phyloP scores from a whole-genome alignment of 1,140 invertebrate genomes.

The Zaprionus kolodkinae region DNA sequence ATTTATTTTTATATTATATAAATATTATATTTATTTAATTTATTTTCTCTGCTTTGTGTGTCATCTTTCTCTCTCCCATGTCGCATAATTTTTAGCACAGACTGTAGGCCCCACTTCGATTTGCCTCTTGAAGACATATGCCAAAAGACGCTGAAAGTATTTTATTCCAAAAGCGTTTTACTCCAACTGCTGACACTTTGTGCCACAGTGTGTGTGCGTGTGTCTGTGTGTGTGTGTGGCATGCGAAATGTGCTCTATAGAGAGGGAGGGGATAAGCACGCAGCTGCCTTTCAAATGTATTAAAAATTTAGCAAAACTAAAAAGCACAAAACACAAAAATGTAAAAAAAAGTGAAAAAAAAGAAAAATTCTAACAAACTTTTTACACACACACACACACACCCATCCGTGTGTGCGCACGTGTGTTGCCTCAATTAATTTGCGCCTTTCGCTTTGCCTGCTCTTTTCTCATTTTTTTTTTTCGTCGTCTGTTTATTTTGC shows the following conservation, averaged over 20 bases:
- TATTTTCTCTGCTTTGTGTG: too few species aligned
- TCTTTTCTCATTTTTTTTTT: background rate
- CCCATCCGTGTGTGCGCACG: conserved; percentile 4
- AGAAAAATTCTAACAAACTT: conserved; percentile 41
- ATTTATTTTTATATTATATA: too few species aligned
- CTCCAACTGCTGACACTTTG: conserved; percentile 30
- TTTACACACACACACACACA: conserved; percentile 17
- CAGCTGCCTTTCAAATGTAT: conserved; percentile 53
- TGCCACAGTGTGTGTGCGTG: conserved; percentile 10
- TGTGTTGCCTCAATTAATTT: conserved; percentile 50
- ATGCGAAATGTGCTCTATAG: conserved; percentile 9
- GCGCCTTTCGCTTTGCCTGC: conserved; percentile 5
- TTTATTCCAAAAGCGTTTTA: conserved; percentile 36
- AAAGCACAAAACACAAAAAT: conserved; percentile 30
- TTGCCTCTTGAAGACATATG: conserved; percentile 54
- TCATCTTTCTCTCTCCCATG: background rate
- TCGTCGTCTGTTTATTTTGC: conserved; percentile 6
- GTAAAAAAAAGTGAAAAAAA: background rate
- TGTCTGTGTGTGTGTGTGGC: conserved; percentile 7
- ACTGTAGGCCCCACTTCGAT: background rate
- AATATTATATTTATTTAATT: too few species aligned
- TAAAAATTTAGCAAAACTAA: conserved; percentile 61
- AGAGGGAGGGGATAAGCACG: background rate
- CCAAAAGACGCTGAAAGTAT: conserved; percentile 27
- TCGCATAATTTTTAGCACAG: conserved; percentile 10